Conservation (phyloP, 2,797 vertebrate genomes). For the Sebastes minor region DNA sequence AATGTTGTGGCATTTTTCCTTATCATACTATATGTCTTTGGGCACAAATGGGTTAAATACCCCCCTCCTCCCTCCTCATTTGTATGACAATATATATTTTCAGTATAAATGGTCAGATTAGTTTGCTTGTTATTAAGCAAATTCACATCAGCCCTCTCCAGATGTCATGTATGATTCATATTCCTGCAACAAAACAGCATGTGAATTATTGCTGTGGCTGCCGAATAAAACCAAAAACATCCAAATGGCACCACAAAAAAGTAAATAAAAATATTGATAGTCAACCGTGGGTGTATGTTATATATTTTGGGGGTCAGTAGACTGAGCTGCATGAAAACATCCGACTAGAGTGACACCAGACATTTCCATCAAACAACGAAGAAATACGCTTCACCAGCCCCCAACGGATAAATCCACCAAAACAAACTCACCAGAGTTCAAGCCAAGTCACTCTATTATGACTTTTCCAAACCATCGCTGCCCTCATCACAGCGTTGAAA, state of each 20-base stretch:
- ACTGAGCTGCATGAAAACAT: slow-evolving; percentile 13
- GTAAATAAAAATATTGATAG: not conserved
- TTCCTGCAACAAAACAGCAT: not conserved
- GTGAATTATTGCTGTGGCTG: slow-evolving; percentile 9
- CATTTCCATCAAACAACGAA: slow-evolving; percentile 36
- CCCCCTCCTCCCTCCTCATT: not conserved
- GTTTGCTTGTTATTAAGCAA: not conserved
- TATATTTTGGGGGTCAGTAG: not conserved
- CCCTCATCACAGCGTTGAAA: slow-evolving; percentile 35
- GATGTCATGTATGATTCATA: slow-evolving; percentile 11
- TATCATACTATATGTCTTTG: not conserved
- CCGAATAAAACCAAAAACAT: not conserved
- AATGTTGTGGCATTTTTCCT: no score
- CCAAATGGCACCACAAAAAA: not conserved
- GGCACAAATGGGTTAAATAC: no score
- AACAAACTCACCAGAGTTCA: slow-evolving; percentile 49
- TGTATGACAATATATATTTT: not conserved
- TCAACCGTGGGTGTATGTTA: not conserved
- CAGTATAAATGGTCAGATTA: not conserved
- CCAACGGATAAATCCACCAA: slow-evolving; percentile 36
- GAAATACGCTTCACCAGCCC: slow-evolving; percentile 30
- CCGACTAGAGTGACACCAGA: slow-evolving; percentile 26
- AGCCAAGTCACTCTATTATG: slow-evolving; percentile 41
- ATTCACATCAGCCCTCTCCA: not conserved
- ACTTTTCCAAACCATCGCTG: slow-evolving; percentile 47